Base-by-base conservation (phyloP, 2,888 invertebrate genomes). In the Gandaritis pyraliata region DNA sequence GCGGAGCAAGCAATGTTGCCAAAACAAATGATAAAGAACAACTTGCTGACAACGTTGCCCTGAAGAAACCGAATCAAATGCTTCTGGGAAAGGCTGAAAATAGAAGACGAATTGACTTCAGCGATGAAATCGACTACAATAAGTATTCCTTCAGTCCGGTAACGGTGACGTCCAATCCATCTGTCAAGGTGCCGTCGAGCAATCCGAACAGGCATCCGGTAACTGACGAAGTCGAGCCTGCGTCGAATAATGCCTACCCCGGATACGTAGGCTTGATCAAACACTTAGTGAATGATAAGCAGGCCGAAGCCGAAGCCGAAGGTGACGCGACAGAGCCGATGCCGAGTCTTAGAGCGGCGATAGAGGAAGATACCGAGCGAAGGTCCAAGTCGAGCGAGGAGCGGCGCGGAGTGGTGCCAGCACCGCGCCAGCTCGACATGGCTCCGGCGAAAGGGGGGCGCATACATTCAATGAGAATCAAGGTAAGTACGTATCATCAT, bases 401-500 rank as follows among this genome's bases (percentile, higher is more conserved):
- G 45, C 13, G 13, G 39, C 11, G 51, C 16, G 11, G 38, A 50
- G 53, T 58, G 49, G 18, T 64, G 43, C 78, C 68, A 5, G 59
- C 36, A 52, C 70, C 73, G 0, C 68, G 72, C 8, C 61, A 76
- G 65, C 70, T 87, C 15, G 87, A 88, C 73, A 82, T 87, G 87
- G 76, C 83, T 11, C 80, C 84, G 0, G 88, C 86, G 0, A 72
- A 64, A 11, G 87, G 87, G 1, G 75, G 71, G 0, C 63, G 70
- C 15, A 47, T 87, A 1, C 70, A 79, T 41, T 15, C 57, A 3
- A 60, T 81, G 58, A 71, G 86, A 16, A 2, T 69, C 0, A 80
- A 78, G 76, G 86, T 85, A 66, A 23, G n/a, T n/a, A n/a, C n/a
- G n/a, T n/a, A n/a, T n/a, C 7, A 18, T 18, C 7, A 1, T 47